These are phyloP conservation scores for Mus spretus DNA, from an alignment of 2,797 vertebrate genomes.

Conservation along the genomic window DNA sequence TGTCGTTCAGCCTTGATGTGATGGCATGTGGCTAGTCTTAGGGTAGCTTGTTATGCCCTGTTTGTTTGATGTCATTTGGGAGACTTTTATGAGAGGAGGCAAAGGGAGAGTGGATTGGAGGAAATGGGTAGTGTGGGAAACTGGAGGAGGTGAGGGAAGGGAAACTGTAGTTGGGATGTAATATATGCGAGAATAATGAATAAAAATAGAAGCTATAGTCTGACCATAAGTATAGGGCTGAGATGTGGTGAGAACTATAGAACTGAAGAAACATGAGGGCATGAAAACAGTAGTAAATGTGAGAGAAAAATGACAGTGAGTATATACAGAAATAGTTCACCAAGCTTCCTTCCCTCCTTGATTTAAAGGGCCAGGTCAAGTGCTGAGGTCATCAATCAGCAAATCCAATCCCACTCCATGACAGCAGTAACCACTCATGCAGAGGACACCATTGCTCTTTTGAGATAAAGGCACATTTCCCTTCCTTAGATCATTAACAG, in stretches of 20 bases:
- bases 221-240: background rate
- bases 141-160: background rate
- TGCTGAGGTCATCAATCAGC: background rate
- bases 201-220: background rate
- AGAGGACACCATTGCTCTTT: background rate
- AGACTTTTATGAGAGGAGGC: background rate
- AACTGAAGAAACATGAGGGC: background rate
- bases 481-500: background rate
- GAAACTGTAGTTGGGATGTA: background rate
- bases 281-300: background rate
- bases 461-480: constrained; percentile 14
- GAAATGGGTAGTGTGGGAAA: background rate
- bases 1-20: background rate
- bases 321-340: background rate
- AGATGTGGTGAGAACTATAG: background rate
- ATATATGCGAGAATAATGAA: background rate
- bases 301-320: background rate
- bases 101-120: background rate
- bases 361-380: constrained; percentile 2
- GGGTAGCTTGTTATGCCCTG: background rate
- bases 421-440: background rate
- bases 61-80: background rate
- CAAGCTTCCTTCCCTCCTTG: background rate
- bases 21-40: background rate
- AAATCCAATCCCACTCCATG: background rate